Percentiles rank a stretch among this genome's conserved stretches.
Evolutionary conservation across 2,888 invertebrate species (phyloP).

Genomic region (Conus canariensis): DNA sequence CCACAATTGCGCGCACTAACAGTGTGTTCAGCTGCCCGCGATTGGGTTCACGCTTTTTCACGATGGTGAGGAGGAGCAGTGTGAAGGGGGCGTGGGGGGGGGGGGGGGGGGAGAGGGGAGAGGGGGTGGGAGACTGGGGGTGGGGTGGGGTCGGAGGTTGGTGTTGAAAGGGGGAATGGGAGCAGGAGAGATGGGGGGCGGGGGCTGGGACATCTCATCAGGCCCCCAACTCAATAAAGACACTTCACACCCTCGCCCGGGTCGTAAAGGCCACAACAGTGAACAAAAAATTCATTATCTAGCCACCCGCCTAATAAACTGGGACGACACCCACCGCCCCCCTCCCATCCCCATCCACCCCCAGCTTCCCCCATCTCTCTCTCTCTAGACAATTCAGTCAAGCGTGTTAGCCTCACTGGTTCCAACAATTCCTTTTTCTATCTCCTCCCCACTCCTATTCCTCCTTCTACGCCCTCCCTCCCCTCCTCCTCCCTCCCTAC

Average conservation of each 20-base stretch:
- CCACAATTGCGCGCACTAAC: neutral
- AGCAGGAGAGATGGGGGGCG: too few relatives aligned
- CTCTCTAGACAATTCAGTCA: neutral
- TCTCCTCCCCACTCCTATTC: neutral
- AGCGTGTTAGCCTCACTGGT: neutral
- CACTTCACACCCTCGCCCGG: neutral
- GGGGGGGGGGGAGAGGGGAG: too few relatives aligned
- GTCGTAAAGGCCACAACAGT: neutral
- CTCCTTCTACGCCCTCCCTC: neutral
- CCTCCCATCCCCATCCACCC: too few relatives aligned
- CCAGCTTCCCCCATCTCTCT: too few relatives aligned
- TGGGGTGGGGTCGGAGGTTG: too few relatives aligned
- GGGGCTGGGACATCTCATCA: neutral
- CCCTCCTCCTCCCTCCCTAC: neutral
- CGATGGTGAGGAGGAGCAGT: too few relatives aligned
- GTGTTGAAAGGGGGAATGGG: too few relatives aligned
- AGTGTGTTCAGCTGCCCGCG: neutral
- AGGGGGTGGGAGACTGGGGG: too few relatives aligned
- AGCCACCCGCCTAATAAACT: slow-evolving; percentile 12
- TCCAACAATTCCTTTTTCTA: neutral
- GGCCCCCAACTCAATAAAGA: neutral
- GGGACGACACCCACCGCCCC: too few relatives aligned
- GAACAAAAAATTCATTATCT: neutral
- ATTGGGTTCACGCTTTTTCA: too few relatives aligned
- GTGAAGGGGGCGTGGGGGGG: too few relatives aligned